phyloP scores from a whole-genome alignment of 2,888 invertebrate genomes.

The Spilosoma lubricipeda region DNA sequence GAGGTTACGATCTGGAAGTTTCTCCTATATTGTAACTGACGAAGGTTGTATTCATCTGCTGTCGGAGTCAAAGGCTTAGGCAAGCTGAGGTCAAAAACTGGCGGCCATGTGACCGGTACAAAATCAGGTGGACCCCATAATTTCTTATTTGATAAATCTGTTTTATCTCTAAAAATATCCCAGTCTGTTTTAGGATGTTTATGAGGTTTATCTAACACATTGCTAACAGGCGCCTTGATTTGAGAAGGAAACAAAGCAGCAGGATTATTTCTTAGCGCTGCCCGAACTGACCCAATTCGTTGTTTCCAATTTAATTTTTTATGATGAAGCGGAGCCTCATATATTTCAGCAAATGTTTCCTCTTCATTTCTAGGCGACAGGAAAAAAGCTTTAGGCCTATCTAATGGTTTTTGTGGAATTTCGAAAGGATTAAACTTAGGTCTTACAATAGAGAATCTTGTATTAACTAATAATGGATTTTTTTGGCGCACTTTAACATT shows the following conservation, averaged over 20 bases:
- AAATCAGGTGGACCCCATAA: slow-evolving; percentile 44
- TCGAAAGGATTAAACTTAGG: slow-evolving; percentile 57
- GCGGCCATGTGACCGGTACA: slow-evolving; percentile 29
- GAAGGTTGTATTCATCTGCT: slow-evolving; percentile 36
- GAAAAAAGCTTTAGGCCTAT: slow-evolving; percentile 51
- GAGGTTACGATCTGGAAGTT: not conserved
- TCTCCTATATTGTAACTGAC: slow-evolving; percentile 36
- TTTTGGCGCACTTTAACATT: slow-evolving; percentile 16
- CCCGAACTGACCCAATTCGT: slow-evolving; percentile 48
- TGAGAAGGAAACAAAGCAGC: slow-evolving; percentile 19
- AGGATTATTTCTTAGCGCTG: slow-evolving; percentile 1
- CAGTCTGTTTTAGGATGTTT: slow-evolving; percentile 36
- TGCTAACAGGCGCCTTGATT: not conserved
- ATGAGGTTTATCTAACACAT: slow-evolving; percentile 49
- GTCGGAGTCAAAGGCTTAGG: slow-evolving; percentile 8
- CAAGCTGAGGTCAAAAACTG: not conserved
- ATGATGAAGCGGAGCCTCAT: slow-evolving; percentile 40
- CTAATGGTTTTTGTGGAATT: slow-evolving; percentile 16
- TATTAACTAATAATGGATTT: slow-evolving; percentile 19
- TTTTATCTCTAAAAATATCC: slow-evolving; percentile 57
- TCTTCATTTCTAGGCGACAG: slow-evolving; percentile 40
- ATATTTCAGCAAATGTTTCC: slow-evolving; percentile 52
- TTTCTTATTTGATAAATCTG: slow-evolving; percentile 57
- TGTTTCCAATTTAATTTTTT: slow-evolving; percentile 51
- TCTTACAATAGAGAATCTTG: slow-evolving; percentile 47